A percentile compares a stretch with the other conserved stretches of the same genome.
Evolutionary conservation across 2,113 vertebrate genomes (phyloP).

Genomic region (Engraulis encrasicolus): DNA sequence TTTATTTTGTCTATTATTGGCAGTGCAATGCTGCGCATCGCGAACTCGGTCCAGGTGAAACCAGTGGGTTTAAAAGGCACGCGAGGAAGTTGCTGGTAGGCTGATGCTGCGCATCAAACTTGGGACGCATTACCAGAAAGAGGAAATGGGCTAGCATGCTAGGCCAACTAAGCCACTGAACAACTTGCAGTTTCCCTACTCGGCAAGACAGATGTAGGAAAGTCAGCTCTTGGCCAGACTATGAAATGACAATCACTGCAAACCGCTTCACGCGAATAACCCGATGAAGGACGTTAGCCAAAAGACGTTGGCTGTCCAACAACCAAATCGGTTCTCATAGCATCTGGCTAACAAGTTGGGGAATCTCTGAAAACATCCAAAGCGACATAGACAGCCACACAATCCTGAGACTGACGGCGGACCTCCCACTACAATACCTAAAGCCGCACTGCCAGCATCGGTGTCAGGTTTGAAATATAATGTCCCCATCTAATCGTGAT

Average conservation of each 20-base stretch:
- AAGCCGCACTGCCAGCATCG: neutral
- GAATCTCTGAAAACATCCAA: neutral
- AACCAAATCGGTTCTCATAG: neutral
- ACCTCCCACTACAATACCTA: neutral
- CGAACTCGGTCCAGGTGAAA: neutral
- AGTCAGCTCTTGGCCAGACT: neutral
- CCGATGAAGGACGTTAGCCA: neutral
- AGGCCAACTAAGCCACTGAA: neutral
- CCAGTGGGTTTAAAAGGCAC: neutral
- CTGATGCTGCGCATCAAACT: slow-evolving; percentile 1
- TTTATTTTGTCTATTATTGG: too few species aligned
- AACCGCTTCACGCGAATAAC: neutral
- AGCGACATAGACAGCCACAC: neutral
- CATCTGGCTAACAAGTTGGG: slow-evolving; percentile 41
- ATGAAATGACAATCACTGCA: neutral
- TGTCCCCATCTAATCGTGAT: neutral
- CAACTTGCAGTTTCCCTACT: neutral
- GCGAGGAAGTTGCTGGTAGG: neutral
- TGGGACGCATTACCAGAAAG: neutral
- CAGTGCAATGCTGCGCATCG: neutral
- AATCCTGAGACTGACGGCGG: neutral
- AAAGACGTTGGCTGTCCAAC: neutral
- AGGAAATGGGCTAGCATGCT: neutral
- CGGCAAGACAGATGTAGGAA: neutral
- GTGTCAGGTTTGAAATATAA: neutral